Conservation (phyloP, 2,113 vertebrate species). For the Neogobius melanostomus region DNA sequence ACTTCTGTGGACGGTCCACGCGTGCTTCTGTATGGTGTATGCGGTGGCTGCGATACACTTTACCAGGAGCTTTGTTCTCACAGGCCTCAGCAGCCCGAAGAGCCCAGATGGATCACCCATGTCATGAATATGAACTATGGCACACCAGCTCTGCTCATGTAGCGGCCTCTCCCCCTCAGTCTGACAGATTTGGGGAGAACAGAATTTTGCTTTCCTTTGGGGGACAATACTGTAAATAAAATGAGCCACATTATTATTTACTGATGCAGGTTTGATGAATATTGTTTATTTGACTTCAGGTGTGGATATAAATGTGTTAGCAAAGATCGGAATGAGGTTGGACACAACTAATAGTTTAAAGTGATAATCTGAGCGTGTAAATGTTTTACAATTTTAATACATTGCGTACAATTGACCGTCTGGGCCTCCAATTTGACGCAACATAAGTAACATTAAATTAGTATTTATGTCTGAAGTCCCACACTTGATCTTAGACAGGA, state of each 20-base stretch:
- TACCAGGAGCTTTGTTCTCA: neutral
- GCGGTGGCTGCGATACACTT: neutral
- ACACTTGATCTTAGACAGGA: no score
- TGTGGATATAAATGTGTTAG: neutral
- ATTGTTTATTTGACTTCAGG: neutral
- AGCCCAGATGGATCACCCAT: conserved; percentile 2
- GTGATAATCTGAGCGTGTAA: no score
- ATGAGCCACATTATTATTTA: conserved; percentile 1
- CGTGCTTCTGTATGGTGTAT: neutral
- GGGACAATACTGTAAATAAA: neutral
- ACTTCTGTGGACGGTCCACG: conserved; percentile 4
- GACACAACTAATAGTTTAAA: neutral
- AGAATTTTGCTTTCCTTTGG: neutral
- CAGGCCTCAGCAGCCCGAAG: neutral
- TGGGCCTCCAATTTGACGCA: no score
- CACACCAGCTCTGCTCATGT: neutral
- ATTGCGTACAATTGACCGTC: no score
- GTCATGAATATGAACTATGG: neutral
- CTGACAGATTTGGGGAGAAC: conserved; percentile 9
- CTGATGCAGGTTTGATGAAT: conserved; percentile 3
- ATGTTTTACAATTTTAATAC: no score
- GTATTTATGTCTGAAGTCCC: no score
- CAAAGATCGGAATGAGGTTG: neutral
- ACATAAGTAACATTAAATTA: no score
- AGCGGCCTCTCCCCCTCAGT: neutral